Percentiles rank a stretch among this genome's conserved stretches.
These are phyloP conservation scores for Mesorhabditis spiculigera DNA, from an alignment of 2,888 invertebrate genomes.

Conservation along the genomic window DNA sequence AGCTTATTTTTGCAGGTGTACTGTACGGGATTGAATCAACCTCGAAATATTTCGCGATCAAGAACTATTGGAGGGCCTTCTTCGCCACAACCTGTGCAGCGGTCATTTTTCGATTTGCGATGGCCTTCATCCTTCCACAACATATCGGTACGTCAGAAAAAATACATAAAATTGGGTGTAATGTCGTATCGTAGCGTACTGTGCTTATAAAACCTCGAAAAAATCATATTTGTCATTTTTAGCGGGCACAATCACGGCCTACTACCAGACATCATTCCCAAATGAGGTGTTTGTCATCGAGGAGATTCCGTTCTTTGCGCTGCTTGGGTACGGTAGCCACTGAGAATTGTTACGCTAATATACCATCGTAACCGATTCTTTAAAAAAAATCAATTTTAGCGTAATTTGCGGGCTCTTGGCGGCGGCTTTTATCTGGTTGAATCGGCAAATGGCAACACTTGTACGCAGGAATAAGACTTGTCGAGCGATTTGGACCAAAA, in stretches of 20 bases:
- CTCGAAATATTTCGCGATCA: constrained; percentile 92
- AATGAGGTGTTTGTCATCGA: constrained; percentile 89
- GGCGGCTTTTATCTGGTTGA: constrained; percentile 40
- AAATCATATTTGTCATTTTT: constrained; percentile 3
- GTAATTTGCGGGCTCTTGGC: constrained; percentile 37
- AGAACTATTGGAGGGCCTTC: constrained; percentile 83
- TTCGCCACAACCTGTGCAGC: constrained; percentile 48
- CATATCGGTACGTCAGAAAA: constrained; percentile 26
- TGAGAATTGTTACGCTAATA: not conserved
- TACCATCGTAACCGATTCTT: constrained; percentile 7
- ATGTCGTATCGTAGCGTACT: not conserved
- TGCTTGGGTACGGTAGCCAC: constrained; percentile 72
- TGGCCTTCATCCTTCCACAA: constrained; percentile 75
- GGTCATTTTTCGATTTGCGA: constrained; percentile 82
- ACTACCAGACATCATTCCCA: constrained; percentile 69
- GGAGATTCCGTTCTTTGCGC: constrained; percentile 85
- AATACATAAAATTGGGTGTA: not conserved
- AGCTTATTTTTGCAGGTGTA: constrained; percentile 22
- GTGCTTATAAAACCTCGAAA: no score
- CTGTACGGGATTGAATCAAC: constrained; percentile 98
- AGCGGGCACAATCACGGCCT: constrained; percentile 65
- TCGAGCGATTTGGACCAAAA: constrained; percentile 35
- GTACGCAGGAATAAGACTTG: constrained; percentile 27
- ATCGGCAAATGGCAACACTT: constrained; percentile 28
- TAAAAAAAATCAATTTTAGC: constrained; percentile 18